These are phyloP conservation scores for Apamea epomidion DNA, from an alignment of 2,888 invertebrate genomes.

Conservation along the genomic window DNA sequence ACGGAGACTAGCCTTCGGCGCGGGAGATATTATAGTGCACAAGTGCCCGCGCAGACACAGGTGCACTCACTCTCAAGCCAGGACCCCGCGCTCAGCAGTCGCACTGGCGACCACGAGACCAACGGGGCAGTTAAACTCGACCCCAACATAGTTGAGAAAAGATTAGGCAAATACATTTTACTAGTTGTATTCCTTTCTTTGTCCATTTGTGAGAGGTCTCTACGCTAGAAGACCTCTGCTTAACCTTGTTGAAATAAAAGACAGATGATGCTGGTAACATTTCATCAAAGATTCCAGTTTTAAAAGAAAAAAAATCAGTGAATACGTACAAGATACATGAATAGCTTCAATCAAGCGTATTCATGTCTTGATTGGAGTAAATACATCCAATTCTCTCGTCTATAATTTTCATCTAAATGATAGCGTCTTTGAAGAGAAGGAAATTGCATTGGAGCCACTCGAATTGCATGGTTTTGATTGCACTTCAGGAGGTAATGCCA, in stretches of 20 bases:
- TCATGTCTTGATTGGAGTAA: slow-evolving; percentile 29
- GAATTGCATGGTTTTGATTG: slow-evolving; percentile 1
- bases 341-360: slow-evolving; percentile 63
- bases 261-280: neutral
- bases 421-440: slow-evolving; percentile 3
- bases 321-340: slow-evolving; percentile 35
- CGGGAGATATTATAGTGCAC: too few species aligned
- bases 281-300: neutral
- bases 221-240: neutral
- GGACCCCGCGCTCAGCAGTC: too few species aligned
- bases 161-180: neutral
- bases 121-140: too few species aligned
- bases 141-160: neutral
- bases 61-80: too few species aligned
- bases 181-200: neutral
- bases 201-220: neutral
- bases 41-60: too few species aligned
- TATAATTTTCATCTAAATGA: slow-evolving; percentile 27
- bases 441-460: slow-evolving; percentile 18
- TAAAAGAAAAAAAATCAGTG: neutral
- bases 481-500: neutral
- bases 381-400: slow-evolving; percentile 38
- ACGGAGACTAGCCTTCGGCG: too few species aligned
- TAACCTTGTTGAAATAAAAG: neutral
- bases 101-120: too few species aligned